Evolutionary conservation across 1,140 invertebrate genomes (phyloP), one percentile per base, ranked within the genome.

Genomic region (Drosophila parabipectinata): DNA sequence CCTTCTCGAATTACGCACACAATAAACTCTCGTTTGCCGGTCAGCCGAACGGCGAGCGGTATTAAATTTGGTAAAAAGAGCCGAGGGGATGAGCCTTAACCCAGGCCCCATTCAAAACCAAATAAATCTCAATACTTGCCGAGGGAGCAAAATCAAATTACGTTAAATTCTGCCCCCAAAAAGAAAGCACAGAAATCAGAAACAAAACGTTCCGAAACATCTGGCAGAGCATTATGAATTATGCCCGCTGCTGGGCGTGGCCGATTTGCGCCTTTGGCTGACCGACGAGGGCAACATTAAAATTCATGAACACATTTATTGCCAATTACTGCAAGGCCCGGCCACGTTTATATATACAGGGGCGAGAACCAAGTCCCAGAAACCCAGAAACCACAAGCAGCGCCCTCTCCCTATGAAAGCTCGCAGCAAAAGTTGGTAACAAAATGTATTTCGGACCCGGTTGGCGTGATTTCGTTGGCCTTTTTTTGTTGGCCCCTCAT

Each of bases 251-350:
- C 37, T 28, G 52, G 71, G 58, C 45, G 51, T 55, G 48, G 34
- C 12, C 45, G 51, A 45, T 62, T 55, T 63, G 39, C 48, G 66
- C 32, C 62, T 68, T 66, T 61, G 39, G 62, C 83, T 88, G 83
- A 87, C 83, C 83, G 60, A 61, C 67, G 54, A 66, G 58, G 44
- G 63, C 60, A 69, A 58, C 83, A 88, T 88, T 88, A 88, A 88
- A 88, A 88, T 88, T 88, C 83, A 88, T 88, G 83, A 88, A 88
- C 84, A 88, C 83, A 88, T 88, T 88, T 88, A 88, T 88, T 88
- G 83, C 83, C 83, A 88, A 88, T 88, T 88, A 88, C 83, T 82
- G 79, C 79, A 72, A 59, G 66, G 84, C 67, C 67, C 55, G 21
- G 72, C 69, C 79, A 88, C 79, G 84, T 79, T 88, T 58, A 72